phyloP scores from a whole-genome alignment of 35 echinoderm and acorn worm species.

The Apostichopus californicus region DNA sequence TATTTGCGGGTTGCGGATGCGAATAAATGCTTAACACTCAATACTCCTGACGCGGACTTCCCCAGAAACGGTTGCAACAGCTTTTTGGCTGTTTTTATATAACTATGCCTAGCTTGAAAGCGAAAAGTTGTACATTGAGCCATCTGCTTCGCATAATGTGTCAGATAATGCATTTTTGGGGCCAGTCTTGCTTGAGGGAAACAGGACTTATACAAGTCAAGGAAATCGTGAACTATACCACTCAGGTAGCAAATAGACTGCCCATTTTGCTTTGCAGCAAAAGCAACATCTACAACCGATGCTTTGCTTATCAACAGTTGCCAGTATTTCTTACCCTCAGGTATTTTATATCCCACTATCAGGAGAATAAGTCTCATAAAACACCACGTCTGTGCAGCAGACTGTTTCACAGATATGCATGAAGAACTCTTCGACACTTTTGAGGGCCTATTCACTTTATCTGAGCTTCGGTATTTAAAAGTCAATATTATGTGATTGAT shows the following conservation, averaged over 20 bases:
- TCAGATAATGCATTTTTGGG: neutral
- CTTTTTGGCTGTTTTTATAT: neutral
- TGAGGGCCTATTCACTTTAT: conserved; percentile 19
- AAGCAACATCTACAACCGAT: conserved; percentile 13
- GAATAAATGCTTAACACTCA: too few relatives aligned
- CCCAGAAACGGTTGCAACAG: too few relatives aligned
- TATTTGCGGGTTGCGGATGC: too few relatives aligned
- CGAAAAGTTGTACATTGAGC: neutral
- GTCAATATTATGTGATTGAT: neutral
- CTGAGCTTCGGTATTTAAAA: neutral
- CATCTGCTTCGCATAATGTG: too few relatives aligned
- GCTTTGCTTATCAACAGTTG: conserved; percentile 3
- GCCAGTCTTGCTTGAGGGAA: neutral
- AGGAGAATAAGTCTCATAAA: conserved; percentile 1
- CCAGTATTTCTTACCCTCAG: conserved; percentile 8
- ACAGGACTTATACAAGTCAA: conserved; percentile 19
- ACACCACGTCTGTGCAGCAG: neutral
- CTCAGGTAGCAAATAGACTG: neutral
- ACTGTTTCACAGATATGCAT: neutral
- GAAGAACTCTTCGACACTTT: conserved; percentile 5
- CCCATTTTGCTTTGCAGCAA: conserved; percentile 21
- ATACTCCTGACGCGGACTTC: too few relatives aligned
- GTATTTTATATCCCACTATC: neutral
- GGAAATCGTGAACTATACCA: conserved; percentile 27
- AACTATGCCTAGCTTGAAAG: conserved; percentile 11